Percentiles rank a stretch among this genome's conserved stretches.
These are phyloP conservation scores for Amiota mariae DNA, from an alignment of 2,888 invertebrate species.

Conservation along the genomic window DNA sequence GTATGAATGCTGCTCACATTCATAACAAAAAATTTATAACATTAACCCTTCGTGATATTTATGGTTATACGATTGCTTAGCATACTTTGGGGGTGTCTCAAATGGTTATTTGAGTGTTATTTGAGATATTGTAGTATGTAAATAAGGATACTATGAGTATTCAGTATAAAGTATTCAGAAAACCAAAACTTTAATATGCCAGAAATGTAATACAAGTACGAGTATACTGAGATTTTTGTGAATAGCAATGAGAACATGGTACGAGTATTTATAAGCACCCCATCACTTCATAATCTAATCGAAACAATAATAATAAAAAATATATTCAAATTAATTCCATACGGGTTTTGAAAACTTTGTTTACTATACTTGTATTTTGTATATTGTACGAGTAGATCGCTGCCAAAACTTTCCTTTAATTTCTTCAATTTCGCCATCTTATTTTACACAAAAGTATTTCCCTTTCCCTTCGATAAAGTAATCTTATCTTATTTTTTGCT, in stretches of 20 bases:
- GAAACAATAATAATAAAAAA: no score
- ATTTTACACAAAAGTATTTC: background rate
- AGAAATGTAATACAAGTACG: no score
- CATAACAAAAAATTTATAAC: conserved; percentile 26
- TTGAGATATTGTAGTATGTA: background rate
- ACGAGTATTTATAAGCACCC: no score
- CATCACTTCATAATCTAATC: no score
- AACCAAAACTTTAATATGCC: background rate
- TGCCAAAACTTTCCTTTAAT: no score
- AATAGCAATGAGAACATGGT: no score
- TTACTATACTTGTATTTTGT: no score
- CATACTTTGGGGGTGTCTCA: background rate
- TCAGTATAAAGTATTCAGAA: background rate
- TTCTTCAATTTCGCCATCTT: background rate
- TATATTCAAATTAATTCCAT: no score
- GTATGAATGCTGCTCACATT: background rate
- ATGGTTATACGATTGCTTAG: conserved; percentile 15
- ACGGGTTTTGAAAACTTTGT: no score
- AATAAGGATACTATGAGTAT: background rate
- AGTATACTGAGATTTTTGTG: no score
- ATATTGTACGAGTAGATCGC: no score
- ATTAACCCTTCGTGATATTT: conserved; percentile 23
- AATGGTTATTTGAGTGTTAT: conserved; percentile 12
- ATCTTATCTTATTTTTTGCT: background rate
- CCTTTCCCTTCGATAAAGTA: background rate